phyloP scores from a whole-genome alignment of 2,888 invertebrate species.

The Andrena chrysosceles region DNA sequence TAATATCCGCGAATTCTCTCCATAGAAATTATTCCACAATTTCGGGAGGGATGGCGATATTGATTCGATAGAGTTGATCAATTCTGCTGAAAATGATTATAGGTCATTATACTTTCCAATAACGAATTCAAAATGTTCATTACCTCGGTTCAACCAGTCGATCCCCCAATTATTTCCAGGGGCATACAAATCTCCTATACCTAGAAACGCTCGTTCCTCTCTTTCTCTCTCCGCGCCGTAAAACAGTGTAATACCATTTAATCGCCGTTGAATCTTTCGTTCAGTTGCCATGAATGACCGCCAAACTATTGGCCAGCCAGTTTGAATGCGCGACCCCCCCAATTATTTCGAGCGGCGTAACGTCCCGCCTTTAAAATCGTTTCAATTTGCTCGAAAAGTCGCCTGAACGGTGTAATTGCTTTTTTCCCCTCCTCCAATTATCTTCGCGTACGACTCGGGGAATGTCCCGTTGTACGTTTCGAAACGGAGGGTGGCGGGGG shows the following conservation, averaged over 20 bases:
- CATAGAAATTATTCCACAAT: too few relatives aligned
- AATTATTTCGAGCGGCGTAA: neutral
- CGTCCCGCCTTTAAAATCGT: neutral
- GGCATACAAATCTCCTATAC: neutral
- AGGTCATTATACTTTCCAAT: neutral
- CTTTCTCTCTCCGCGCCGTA: neutral
- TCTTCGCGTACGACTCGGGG: constrained; percentile 30
- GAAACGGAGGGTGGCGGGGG: constrained; percentile 13
- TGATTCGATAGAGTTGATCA: too few relatives aligned
- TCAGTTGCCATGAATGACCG: too few relatives aligned
- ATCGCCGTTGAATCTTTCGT: too few relatives aligned
- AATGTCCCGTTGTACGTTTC: constrained; percentile 44
- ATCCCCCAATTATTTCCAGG: constrained; percentile 1
- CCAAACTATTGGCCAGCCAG: neutral
- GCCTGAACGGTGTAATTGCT: constrained; percentile 15
- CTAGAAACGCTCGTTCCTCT: neutral
- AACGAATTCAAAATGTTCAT: neutral
- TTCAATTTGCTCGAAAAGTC: constrained; percentile 23
- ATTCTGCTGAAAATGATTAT: too few relatives aligned
- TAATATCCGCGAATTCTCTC: too few relatives aligned
- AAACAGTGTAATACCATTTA: neutral
- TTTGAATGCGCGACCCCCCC: neutral
- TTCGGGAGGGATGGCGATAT: too few relatives aligned
- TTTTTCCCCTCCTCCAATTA: constrained; percentile 44
- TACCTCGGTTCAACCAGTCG: neutral